A percentile compares a stretch with the other conserved stretches of the same genome.
Conservation (phyloP, 2,888 invertebrate genomes). For the Diplolepis rosae region DNA sequence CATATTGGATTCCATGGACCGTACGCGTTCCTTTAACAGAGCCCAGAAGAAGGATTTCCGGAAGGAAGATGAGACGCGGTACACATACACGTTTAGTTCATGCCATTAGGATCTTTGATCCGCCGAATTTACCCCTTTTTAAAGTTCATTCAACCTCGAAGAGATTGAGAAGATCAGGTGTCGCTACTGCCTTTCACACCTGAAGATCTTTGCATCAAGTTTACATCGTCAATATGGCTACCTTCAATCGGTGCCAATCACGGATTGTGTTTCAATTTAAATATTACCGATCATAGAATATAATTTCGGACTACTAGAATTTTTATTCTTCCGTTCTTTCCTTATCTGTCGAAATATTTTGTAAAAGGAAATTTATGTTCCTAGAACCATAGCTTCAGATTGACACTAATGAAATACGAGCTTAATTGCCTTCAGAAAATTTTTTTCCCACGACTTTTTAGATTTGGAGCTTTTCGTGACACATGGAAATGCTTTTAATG, state of each 20-base stretch:
- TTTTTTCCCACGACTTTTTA: neutral
- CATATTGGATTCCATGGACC: slow-evolving; percentile 45
- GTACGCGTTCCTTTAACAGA: neutral
- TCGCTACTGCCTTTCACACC: slow-evolving; percentile 18
- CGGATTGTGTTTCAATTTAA: slow-evolving; percentile 3
- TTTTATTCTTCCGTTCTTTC: too few species aligned
- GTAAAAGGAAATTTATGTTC: neutral
- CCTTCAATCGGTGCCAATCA: slow-evolving; percentile 1
- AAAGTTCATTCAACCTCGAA: slow-evolving; percentile 1
- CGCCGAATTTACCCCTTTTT: slow-evolving; percentile 18
- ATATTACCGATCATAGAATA: too few species aligned
- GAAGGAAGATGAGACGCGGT: slow-evolving; percentile 25
- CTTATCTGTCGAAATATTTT: neutral
- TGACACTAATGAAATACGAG: neutral
- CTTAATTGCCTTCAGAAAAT: neutral
- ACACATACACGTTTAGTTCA: neutral
- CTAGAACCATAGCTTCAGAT: neutral
- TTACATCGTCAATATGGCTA: neutral
- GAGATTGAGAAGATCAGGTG: slow-evolving; percentile 6
- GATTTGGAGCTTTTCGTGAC: neutral
- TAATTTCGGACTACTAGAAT: too few species aligned
- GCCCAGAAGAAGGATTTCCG: slow-evolving; percentile 37
- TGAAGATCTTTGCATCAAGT: neutral
- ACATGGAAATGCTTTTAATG: neutral
- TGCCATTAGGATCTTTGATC: neutral